Evolutionary conservation across 1,140 invertebrate species (phyloP), one percentile per base, ranked within the genome.

Genomic region (Zophobas morio): DNA sequence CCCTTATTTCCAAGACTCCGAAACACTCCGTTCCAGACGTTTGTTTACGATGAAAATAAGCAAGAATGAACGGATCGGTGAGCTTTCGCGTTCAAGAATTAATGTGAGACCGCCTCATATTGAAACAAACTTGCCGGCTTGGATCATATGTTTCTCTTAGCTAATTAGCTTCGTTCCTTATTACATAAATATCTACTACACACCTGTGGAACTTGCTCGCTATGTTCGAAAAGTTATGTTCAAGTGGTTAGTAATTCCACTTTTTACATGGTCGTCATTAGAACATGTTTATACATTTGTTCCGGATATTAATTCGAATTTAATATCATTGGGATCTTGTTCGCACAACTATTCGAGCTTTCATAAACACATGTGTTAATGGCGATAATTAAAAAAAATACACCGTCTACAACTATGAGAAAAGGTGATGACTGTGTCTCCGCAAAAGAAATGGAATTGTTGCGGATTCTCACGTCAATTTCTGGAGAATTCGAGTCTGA

Each of bases 81-180:
- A 34, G 53, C 35, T 54, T 34, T 5, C 20, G 51, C 51, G 51
- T 33, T 34, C 6, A 60, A 42, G 39, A 40, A 66, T 42, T 66
- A 42, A 66, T 42, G 37, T 66, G 60, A 37, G 60, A 42, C 60
- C 60, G 42, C 60, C 60, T 66, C 60, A 42, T 32, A 66, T 42
- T 42, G 60, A 66, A 66, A 66, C 60, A 66, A 66, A 42, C 60
- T 36, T 40, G 37, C 33, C 60, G 60, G 37, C 39, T 66, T 66
- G 42, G 20, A 66, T 66, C 37, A 42, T 39, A 42, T 60, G 6
- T 46, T 8, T 8, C n/a, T 66, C 37, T 66, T 66, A 42, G 60
- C 60, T 66, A 66, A 66, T 66, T 66, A 66, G 39, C 60, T 66
- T 66, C 60, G n/a, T 66, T 66, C 60, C 60, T 66, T 66, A 66